Percentiles rank a stretch among this genome's conserved stretches.
These are phyloP conservation scores for Drosophila lini DNA, from an alignment of 1,140 invertebrate genomes.

Conservation along the genomic window DNA sequence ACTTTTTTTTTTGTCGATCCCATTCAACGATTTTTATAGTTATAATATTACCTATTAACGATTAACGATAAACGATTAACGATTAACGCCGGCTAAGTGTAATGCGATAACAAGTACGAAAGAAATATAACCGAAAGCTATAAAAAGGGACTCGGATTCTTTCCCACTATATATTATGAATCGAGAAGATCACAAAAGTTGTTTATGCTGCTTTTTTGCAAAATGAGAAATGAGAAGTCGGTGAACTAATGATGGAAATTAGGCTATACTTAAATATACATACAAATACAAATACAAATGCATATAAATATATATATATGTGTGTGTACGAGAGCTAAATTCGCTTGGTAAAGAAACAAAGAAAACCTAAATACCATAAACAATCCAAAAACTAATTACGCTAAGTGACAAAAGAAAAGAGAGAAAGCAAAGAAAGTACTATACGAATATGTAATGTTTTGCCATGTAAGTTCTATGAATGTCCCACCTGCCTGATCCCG, in stretches of 20 bases:
- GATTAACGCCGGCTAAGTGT: slow-evolving; percentile 48
- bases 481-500: slow-evolving; percentile 74
- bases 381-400: slow-evolving; percentile 42
- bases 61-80: slow-evolving; percentile 19
- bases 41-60: slow-evolving; percentile 37
- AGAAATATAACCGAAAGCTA: slow-evolving; percentile 40
- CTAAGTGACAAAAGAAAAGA: slow-evolving; percentile 18
- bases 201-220: slow-evolving; percentile 62
- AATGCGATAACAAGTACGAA: slow-evolving; percentile 30
- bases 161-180: slow-evolving; percentile 7
- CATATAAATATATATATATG: slow-evolving; percentile 26
- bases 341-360: slow-evolving; percentile 43
- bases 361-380: slow-evolving; percentile 31
- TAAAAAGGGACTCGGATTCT: slow-evolving; percentile 19
- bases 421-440: slow-evolving; percentile 19
- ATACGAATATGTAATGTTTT: slow-evolving; percentile 45
- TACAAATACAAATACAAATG: slow-evolving; percentile 26
- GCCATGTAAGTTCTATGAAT: slow-evolving; percentile 74
- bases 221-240: slow-evolving; percentile 16
- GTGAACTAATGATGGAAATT: slow-evolving; percentile 20
- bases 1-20: slow-evolving; percentile 28
- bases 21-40: slow-evolving; percentile 52
- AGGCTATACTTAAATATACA: slow-evolving; percentile 44
- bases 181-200: slow-evolving; percentile 46
- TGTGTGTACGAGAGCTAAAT: slow-evolving; percentile 40